A percentile compares a stretch with the other conserved stretches of the same genome.
phyloP scores from a whole-genome alignment of 2,888 invertebrate genomes.

The Drosophila ustulata region DNA sequence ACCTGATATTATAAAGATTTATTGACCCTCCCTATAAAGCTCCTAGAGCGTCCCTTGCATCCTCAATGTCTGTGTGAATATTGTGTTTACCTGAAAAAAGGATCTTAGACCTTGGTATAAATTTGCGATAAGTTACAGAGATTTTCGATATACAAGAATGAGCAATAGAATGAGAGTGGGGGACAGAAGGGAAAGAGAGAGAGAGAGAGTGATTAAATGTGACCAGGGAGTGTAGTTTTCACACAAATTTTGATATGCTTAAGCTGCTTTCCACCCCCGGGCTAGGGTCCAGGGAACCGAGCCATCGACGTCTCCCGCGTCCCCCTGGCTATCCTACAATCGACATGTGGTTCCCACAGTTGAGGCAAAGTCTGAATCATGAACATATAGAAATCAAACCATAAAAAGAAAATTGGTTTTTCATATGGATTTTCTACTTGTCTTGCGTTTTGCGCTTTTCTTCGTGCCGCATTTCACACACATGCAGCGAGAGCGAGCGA shows the following conservation, averaged over 20 bases:
- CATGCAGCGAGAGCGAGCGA: conserved; percentile 3
- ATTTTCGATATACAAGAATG: neutral
- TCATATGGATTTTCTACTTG: conserved; percentile 48
- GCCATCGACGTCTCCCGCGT: neutral
- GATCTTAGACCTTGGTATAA: neutral
- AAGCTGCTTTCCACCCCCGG: neutral
- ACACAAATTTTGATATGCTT: neutral
- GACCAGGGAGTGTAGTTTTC: neutral
- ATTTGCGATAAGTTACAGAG: neutral
- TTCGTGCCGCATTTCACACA: conserved; percentile 32
- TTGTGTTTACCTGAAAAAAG: conserved; percentile 18
- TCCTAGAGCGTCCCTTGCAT: conserved; percentile 20
- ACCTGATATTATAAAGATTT: conserved; percentile 25
- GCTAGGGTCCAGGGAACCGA: neutral
- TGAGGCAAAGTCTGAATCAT: conserved; percentile 26
- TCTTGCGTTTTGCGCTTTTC: conserved; percentile 50
- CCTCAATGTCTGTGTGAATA: conserved; percentile 10
- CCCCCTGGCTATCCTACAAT: neutral
- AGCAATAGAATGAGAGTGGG: neutral
- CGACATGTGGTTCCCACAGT: conserved; percentile 39
- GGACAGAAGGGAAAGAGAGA: neutral
- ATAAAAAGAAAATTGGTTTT: conserved; percentile 69
- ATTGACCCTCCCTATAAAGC: conserved; percentile 34
- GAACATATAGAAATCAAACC: conserved; percentile 52
- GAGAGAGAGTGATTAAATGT: neutral